Conservation (phyloP, 1,140 invertebrate genomes). For the Propsilocerus akamusi region DNA sequence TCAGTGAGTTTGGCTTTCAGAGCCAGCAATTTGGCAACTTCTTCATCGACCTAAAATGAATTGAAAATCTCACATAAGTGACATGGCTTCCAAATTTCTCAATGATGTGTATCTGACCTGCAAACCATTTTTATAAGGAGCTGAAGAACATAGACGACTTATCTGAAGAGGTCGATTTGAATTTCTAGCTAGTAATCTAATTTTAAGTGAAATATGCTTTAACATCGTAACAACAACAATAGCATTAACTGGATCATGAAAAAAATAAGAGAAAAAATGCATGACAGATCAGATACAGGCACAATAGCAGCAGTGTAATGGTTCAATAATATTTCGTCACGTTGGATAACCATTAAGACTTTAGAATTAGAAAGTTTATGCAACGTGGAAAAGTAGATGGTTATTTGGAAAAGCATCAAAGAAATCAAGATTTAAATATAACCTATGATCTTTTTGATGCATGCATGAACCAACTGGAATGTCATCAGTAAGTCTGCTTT, state of each 20-base stretch:
- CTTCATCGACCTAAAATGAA: constrained; percentile 47
- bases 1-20: constrained; percentile 56
- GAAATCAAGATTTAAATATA: not conserved
- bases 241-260: not conserved
- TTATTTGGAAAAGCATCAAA: not conserved
- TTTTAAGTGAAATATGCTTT: not conserved
- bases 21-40: constrained; percentile 61
- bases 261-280: constrained; percentile 3
- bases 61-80: constrained; percentile 7
- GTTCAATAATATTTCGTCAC: not conserved
- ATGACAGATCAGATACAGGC: not conserved
- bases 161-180: not conserved
- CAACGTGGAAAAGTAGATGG: not conserved
- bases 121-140: constrained; percentile 5
- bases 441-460: not conserved
- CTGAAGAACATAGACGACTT: not conserved
- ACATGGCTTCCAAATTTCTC: not conserved
- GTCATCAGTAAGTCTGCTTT: not conserved
- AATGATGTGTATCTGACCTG: not conserved
- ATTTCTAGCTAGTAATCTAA: not conserved
- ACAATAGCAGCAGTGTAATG: not conserved
- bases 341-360: not conserved
- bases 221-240: not conserved
- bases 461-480: not conserved
- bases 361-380: not conserved